These are phyloP conservation scores for Staurois parvus DNA, from an alignment of 2,797 vertebrate species.

Conservation along the genomic window DNA sequence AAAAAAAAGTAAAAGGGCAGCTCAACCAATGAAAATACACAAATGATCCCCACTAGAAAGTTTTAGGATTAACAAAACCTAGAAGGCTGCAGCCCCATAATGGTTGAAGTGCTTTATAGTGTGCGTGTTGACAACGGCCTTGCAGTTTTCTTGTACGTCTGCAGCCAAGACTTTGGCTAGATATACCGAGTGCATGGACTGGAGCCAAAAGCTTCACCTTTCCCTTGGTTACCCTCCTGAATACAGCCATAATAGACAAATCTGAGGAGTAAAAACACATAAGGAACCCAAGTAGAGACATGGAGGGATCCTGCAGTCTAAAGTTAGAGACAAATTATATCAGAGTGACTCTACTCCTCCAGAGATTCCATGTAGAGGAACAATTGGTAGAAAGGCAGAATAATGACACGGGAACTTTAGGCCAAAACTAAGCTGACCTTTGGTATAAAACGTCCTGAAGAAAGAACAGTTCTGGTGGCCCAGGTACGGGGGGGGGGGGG, in stretches of 20 bases:
- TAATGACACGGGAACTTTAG: too few species aligned
- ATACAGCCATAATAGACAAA: slow-evolving; percentile 36
- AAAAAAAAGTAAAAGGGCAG: slow-evolving; percentile 10
- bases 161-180: slow-evolving; percentile 47
- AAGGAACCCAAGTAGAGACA: slow-evolving; percentile 25
- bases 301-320: slow-evolving; percentile 21
- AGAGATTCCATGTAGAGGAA: not conserved
- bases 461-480: not conserved
- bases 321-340: not conserved
- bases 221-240: slow-evolving; percentile 7
- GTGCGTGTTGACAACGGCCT: slow-evolving; percentile 75
- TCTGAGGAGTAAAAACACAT: slow-evolving; percentile 7
- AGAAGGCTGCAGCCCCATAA: slow-evolving; percentile 28
- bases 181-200: not conserved
- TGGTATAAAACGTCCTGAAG: not conserved
- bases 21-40: slow-evolving; percentile 25
- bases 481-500: too few species aligned
- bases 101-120: slow-evolving; percentile 66
- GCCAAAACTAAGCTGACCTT: too few species aligned
- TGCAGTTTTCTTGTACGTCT: slow-evolving; percentile 41
- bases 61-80: slow-evolving; percentile 7
- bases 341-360: not conserved
- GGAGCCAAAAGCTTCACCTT: not conserved
- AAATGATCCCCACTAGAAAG: not conserved
- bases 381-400: not conserved